These are phyloP conservation scores for Chiloscyllium punctatum DNA, from an alignment of 2,797 vertebrate genomes.

Conservation along the genomic window DNA sequence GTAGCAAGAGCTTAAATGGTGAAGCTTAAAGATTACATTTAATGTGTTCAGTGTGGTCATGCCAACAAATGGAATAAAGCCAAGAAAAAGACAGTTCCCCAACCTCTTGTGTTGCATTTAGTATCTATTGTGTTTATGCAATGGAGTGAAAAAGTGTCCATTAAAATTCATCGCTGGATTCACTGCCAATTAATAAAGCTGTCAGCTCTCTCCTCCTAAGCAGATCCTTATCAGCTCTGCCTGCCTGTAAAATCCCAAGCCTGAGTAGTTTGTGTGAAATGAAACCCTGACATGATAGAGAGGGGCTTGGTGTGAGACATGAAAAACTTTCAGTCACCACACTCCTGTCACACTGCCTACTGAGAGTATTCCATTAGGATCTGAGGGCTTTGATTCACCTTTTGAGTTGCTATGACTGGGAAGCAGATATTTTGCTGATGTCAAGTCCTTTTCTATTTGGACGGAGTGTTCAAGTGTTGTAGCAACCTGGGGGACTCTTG, in stretches of 20 bases:
- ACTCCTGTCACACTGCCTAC: neutral
- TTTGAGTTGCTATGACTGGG: neutral
- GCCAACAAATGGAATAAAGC: neutral
- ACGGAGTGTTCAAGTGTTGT: neutral
- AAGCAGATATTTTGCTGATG: neutral
- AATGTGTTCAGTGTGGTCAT: neutral
- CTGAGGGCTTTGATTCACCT: too few species aligned
- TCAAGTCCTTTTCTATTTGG: neutral
- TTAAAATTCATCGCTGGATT: slow-evolving; percentile 29
- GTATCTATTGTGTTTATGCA: slow-evolving; percentile 28
- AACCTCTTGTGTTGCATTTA: slow-evolving; percentile 11
- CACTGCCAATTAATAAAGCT: neutral
- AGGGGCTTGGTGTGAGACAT: neutral
- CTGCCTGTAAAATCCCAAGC: slow-evolving; percentile 36
- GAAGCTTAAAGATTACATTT: neutral
- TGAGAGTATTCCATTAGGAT: neutral
- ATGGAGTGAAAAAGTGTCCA: slow-evolving; percentile 34
- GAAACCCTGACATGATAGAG: slow-evolving; percentile 29
- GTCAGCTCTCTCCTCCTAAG: slow-evolving; percentile 14
- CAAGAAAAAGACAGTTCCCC: neutral
- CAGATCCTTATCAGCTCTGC: slow-evolving; percentile 36
- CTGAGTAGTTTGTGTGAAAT: slow-evolving; percentile 35
- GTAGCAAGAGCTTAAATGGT: neutral
- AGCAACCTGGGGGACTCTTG: neutral
- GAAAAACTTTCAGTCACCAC: neutral